These are phyloP conservation scores for Enteromius fasciolatus DNA, from an alignment of 2,797 vertebrate species.

Conservation along the genomic window DNA sequence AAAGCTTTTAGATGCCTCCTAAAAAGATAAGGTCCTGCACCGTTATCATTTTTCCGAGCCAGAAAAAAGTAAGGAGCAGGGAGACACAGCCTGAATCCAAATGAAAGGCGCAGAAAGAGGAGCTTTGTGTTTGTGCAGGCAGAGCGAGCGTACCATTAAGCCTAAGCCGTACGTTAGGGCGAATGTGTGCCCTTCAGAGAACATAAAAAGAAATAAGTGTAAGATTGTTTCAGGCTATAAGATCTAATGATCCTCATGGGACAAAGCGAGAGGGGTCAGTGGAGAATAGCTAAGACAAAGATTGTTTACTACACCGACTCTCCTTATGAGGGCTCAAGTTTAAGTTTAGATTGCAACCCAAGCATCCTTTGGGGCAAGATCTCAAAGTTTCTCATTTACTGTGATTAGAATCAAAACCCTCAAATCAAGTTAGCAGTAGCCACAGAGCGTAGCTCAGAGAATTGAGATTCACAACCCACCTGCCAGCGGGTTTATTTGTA, in stretches of 20 bases:
- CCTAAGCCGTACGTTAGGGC: background rate
- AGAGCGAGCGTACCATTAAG: conserved; percentile 28
- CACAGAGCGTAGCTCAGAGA: conserved; percentile 66
- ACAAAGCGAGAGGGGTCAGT: conserved; percentile 57
- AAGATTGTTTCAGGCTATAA: conserved; percentile 59
- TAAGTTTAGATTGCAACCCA: conserved; percentile 65
- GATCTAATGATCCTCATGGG: conserved; percentile 50
- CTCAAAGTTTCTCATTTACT: conserved; percentile 73
- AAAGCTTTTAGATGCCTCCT: conserved; percentile 71
- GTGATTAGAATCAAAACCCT: conserved; percentile 78
- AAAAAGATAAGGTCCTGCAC: conserved; percentile 67
- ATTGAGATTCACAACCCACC: conserved; percentile 73
- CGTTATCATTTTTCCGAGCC: conserved; percentile 59
- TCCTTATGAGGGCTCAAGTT: conserved; percentile 64
- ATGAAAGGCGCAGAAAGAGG: conserved; percentile 65
- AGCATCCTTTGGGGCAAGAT: conserved; percentile 71
- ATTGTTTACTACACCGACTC: conserved; percentile 56
- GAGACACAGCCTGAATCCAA: conserved; percentile 64
- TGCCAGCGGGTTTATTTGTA: conserved; percentile 66
- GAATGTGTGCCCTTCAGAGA: conserved; percentile 34
- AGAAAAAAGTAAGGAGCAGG: conserved; percentile 59
- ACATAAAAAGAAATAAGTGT: conserved; percentile 52
- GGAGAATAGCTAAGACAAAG: conserved; percentile 49
- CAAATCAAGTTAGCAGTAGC: conserved; percentile 69
- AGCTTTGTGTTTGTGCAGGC: conserved; percentile 39